Percentiles rank a stretch among this genome's conserved stretches.
Conservation (phyloP, 2,113 vertebrate genomes). For the Hyla sarda region DNA sequence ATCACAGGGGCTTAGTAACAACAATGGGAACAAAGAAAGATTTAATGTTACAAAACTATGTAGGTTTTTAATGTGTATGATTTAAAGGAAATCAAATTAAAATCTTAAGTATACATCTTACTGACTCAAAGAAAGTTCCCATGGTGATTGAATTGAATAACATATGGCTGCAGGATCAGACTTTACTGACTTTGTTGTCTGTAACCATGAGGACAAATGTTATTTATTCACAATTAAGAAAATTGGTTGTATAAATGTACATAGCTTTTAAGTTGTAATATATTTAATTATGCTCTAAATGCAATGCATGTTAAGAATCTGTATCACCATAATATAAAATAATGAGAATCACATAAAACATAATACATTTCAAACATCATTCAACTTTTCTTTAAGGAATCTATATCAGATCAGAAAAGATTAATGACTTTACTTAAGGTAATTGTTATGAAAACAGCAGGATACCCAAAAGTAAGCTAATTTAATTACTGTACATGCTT, state of each 20-base stretch:
- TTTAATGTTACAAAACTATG: too few relatives aligned
- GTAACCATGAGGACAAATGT: background rate
- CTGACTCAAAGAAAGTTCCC: too few relatives aligned
- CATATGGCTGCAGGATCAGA: too few relatives aligned
- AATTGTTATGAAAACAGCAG: constrained; percentile 63
- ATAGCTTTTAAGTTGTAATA: background rate
- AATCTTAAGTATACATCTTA: too few relatives aligned
- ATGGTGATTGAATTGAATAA: too few relatives aligned
- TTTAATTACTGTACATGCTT: constrained; percentile 60
- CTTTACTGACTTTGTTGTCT: too few relatives aligned
- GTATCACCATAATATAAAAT: background rate
- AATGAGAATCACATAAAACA: background rate
- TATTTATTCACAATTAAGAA: background rate
- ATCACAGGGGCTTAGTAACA: too few relatives aligned
- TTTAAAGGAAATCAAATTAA: too few relatives aligned
- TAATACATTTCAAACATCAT: background rate
- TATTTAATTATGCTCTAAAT: background rate
- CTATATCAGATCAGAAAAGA: constrained; percentile 61
- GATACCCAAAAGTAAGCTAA: constrained; percentile 65
- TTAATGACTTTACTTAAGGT: constrained; percentile 53
- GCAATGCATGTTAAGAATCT: background rate
- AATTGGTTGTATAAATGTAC: background rate
- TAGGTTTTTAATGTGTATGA: too few relatives aligned
- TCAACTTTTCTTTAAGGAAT: constrained; percentile 53
- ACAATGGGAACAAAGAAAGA: too few relatives aligned